Evolutionary conservation across 2,797 vertebrate genomes (phyloP).

Genomic region (Poeciliopsis presidionis): DNA sequence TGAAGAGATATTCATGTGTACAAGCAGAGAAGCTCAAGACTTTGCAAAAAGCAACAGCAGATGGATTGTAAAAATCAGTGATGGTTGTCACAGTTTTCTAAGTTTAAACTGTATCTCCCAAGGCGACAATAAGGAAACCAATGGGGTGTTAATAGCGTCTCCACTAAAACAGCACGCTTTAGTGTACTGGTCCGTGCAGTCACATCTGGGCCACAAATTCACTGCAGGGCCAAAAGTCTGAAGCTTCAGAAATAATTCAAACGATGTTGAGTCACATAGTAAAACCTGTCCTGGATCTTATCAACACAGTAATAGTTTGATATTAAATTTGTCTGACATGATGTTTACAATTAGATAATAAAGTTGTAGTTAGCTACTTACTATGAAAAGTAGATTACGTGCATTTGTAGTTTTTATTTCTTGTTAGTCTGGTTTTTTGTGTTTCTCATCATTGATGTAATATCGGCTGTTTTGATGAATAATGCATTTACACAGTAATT

Average conservation of each 20-base stretch:
- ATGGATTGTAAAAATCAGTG: constrained; percentile 42
- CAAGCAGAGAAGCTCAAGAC: constrained; percentile 14
- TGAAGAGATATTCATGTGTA: constrained; percentile 2
- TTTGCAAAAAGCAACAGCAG: constrained; percentile 28
- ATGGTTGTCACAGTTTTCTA: constrained; percentile 23
- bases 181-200: constrained; percentile 49
- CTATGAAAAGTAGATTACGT: neutral
- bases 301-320: constrained; percentile 13
- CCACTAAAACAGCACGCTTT: constrained; percentile 36
- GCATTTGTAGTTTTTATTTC: neutral
- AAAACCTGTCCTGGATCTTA: constrained; percentile 23
- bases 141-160: constrained; percentile 36
- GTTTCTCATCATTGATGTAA: neutral
- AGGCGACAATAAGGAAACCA: constrained; percentile 29
- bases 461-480: neutral
- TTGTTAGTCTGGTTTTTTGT: neutral
- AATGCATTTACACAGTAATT: neutral
- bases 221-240: constrained; percentile 55
- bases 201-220: constrained; percentile 56
- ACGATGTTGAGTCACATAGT: constrained; percentile 54
- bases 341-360: neutral
- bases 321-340: neutral
- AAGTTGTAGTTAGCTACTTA: neutral
- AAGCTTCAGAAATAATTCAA: constrained; percentile 73
- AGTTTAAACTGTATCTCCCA: constrained; percentile 29